A percentile compares a stretch with the other conserved stretches of the same genome.
Evolutionary conservation across 2,888 invertebrate species (phyloP).

Genomic region (Diloba caeruleocephala): DNA sequence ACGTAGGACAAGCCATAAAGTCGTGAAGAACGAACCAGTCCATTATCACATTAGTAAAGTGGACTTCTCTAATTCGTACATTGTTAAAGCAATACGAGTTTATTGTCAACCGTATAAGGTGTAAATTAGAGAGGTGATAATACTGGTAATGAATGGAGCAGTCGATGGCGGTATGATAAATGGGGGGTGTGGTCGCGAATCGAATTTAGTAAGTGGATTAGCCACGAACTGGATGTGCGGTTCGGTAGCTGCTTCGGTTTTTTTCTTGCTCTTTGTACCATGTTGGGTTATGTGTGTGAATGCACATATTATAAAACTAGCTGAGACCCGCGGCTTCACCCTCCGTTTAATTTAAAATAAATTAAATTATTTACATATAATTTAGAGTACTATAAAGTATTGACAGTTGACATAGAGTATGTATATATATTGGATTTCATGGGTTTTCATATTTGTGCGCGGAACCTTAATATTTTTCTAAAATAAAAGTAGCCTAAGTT

Average conservation of each 20-base stretch:
- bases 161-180: slow-evolving; percentile 75
- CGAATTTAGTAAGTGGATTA: slow-evolving; percentile 77
- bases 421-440: too few species aligned
- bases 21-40: slow-evolving; percentile 40
- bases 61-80: slow-evolving; percentile 57
- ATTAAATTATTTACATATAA: too few species aligned
- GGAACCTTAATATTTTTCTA: too few species aligned
- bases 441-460: too few species aligned
- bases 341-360: too few species aligned
- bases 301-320: too few species aligned
- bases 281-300: too few species aligned
- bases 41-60: slow-evolving; percentile 73
- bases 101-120: slow-evolving; percentile 70
- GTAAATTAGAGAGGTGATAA: slow-evolving; percentile 65
- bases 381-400: too few species aligned
- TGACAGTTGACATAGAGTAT: too few species aligned
- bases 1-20: slow-evolving; percentile 51
- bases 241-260: background rate
- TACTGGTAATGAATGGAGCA: slow-evolving; percentile 75
- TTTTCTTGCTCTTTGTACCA: background rate
- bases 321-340: too few species aligned
- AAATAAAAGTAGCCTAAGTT: too few species aligned
- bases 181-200: slow-evolving; percentile 77
- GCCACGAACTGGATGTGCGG: slow-evolving; percentile 53
- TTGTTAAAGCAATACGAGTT: slow-evolving; percentile 69